Conservation (phyloP, 2,113 vertebrate species). For the Nettapus auritus region DNA sequence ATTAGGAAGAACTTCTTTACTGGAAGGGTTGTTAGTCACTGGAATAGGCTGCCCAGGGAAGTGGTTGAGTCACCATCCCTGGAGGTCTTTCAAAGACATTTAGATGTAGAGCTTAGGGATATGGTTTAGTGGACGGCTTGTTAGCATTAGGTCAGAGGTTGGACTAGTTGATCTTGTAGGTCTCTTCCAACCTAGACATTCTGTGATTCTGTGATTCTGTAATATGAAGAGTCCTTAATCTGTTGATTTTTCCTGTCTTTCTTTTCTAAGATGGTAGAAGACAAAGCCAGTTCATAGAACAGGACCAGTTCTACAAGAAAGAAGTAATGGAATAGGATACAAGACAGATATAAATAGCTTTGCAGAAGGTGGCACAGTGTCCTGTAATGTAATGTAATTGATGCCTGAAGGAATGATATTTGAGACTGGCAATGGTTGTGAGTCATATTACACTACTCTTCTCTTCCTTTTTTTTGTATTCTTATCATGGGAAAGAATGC, state of each 20-base stretch:
- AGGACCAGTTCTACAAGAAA: background rate
- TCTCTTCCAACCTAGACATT: too few relatives aligned
- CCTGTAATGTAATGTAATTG: background rate
- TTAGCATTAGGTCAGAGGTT: too few relatives aligned
- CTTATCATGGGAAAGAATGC: background rate
- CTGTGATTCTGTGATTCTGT: too few relatives aligned
- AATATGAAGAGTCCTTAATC: background rate
- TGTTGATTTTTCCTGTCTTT: background rate
- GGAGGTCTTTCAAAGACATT: too few relatives aligned
- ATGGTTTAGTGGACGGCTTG: too few relatives aligned
- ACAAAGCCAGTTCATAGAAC: background rate
- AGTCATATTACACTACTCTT: background rate
- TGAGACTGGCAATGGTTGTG: background rate
- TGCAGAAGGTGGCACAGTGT: background rate
- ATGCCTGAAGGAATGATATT: slow-evolving; percentile 39
- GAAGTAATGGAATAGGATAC: background rate
- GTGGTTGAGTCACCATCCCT: too few relatives aligned
- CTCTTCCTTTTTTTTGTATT: slow-evolving; percentile 39
- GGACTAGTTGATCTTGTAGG: too few relatives aligned
- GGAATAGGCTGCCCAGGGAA: too few relatives aligned
- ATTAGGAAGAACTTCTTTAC: too few relatives aligned
- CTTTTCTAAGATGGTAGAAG: background rate
- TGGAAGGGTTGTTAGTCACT: too few relatives aligned
- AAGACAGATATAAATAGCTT: background rate
- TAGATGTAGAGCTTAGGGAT: too few relatives aligned